A percentile compares a stretch with the other conserved stretches of the same genome.
These are phyloP conservation scores for Aspidoscelis tigris DNA, from an alignment of 2,113 vertebrate genomes.

Conservation along the genomic window DNA sequence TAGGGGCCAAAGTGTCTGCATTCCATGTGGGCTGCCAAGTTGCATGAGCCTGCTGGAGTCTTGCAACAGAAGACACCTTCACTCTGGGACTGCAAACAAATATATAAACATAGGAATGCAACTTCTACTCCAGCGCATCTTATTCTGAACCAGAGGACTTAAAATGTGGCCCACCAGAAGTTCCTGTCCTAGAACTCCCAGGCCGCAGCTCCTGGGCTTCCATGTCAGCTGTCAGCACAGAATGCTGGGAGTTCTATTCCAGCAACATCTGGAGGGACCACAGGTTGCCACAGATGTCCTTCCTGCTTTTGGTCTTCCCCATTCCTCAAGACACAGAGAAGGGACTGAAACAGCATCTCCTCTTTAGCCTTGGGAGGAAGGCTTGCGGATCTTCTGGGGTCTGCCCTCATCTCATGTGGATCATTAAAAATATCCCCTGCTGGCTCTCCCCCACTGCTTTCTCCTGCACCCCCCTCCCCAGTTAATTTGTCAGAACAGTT, in stretches of 20 bases:
- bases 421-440: constrained; percentile 23
- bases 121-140: no score
- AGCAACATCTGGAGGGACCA: not conserved
- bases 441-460: not conserved
- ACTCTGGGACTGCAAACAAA: not conserved
- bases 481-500: not conserved
- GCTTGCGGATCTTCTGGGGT: constrained; percentile 2
- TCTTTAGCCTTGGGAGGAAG: not conserved
- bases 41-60: not conserved
- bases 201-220: no score
- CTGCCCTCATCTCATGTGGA: not conserved
- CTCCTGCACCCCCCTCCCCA: not conserved
- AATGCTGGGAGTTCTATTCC: not conserved
- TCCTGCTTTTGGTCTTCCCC: not conserved
- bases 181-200: no score
- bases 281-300: not conserved
- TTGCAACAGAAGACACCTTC: not conserved
- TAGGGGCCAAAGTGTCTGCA: no score
- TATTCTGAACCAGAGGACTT: no score
- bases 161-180: no score
- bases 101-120: no score
- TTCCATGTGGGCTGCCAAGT: not conserved
- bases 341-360: constrained; percentile 5
- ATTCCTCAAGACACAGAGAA: constrained; percentile 25
- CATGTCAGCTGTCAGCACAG: no score